phyloP scores from a whole-genome alignment of 2,797 vertebrate species.

The Geotrypetes seraphini region DNA sequence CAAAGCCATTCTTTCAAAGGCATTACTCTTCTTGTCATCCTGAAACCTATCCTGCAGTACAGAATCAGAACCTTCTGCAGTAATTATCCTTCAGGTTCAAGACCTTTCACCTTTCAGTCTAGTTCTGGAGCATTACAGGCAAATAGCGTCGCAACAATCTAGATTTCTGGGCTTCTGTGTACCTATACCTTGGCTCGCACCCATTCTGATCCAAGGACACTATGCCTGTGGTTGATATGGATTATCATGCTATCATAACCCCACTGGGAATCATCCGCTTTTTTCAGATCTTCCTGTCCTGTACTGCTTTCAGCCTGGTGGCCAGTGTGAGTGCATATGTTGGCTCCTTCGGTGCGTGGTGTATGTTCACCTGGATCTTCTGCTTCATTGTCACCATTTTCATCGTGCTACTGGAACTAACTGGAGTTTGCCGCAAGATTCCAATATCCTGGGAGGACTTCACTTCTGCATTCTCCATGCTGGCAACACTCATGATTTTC shows the following conservation, averaged over 20 bases:
- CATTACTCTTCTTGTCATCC: not conserved
- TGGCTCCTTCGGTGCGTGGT: constrained; percentile 48
- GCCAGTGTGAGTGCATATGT: not conserved
- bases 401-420: constrained; percentile 62
- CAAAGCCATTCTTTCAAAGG: too few relatives aligned
- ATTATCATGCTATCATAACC: constrained; percentile 29
- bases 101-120: not conserved
- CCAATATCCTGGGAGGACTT: constrained; percentile 78
- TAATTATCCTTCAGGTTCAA: not conserved
- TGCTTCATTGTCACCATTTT: constrained; percentile 60
- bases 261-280: constrained; percentile 61
- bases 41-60: too few relatives aligned
- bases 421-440: constrained; percentile 31
- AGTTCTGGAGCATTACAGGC: not conserved
- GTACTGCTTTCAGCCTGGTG: constrained; percentile 67
- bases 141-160: too few relatives aligned
- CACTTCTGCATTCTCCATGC: constrained; percentile 67
- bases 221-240: constrained; percentile 25
- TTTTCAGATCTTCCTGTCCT: constrained; percentile 55
- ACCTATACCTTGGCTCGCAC: not conserved
- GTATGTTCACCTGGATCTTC: constrained; percentile 79
- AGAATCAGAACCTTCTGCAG: not conserved
- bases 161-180: not conserved
- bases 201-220: not conserved
- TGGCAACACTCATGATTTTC: constrained; percentile 67